Conservation (phyloP, 2,113 vertebrate genomes). For the Ptilorrhoa leucosticta region DNA sequence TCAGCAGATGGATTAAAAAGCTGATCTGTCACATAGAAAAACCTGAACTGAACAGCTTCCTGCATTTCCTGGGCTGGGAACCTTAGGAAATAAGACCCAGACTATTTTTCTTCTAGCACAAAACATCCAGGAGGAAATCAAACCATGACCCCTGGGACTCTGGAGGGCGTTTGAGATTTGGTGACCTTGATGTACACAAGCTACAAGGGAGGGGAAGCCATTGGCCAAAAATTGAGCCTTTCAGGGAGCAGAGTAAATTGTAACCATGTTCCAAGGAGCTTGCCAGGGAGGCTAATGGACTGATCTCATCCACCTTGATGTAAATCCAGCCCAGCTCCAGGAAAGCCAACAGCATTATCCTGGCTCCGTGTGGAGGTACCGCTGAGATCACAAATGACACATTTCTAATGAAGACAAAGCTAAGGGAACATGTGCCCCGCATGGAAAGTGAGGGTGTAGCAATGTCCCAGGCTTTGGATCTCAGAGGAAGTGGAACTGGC, state of each 20-base stretch:
- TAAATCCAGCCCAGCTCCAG: constrained; percentile 37
- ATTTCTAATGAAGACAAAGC: neutral
- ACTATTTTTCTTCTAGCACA: neutral
- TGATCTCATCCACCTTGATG: constrained; percentile 67
- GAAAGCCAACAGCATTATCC: neutral
- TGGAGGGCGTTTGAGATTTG: neutral
- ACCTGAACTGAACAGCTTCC: constrained; percentile 4
- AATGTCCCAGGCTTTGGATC: neutral
- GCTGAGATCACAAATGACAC: constrained; percentile 28
- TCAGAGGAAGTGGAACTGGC: neutral
- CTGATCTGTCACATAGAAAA: constrained; percentile 35
- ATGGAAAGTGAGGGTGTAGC: neutral
- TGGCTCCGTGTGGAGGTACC: neutral
- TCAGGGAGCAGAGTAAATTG: constrained; percentile 43
- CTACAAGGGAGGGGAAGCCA: neutral
- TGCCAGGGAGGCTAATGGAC: constrained; percentile 42
- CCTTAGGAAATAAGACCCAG: constrained; percentile 8
- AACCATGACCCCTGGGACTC: neutral
- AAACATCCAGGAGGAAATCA: neutral
- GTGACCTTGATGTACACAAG: neutral
- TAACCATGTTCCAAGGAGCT: constrained; percentile 52
- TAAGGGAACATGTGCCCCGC: neutral
- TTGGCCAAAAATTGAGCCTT: neutral
- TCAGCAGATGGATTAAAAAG: constrained; percentile 49
- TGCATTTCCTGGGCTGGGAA: neutral